Base-by-base conservation (phyloP, 1,140 invertebrate genomes). In the Drepana arcuata region DNA sequence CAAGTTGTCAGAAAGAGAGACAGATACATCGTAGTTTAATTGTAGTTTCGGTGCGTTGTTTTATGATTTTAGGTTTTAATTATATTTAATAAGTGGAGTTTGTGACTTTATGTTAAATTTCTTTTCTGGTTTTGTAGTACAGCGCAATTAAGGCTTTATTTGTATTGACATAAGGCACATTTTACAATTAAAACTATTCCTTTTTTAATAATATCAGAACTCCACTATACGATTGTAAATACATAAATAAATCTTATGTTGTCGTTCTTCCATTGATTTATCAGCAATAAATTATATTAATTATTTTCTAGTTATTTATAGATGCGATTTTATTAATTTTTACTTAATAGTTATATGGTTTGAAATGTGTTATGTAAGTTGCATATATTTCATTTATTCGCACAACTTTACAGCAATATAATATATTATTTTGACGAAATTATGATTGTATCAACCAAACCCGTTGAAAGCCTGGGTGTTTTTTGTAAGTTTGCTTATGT, bases 311-410 rank as follows among this genome's bases (percentile, higher is more conserved):
- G 40, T 46, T 54, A 33, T 31, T 49, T 48, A 41, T 45, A 40
- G 34, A 34, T 24, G 42, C 43, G 37, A 53, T 58, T 58, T 58
- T 53, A 53, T 58, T 58, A 57, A 31, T 51, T 21, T 5, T 21
- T 21, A 21, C 9, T 44, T 49, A 34, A 25, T 37, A 37, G 40
- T 44, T 40, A 33, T 46, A 35, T 41, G 14, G 32, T 49, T 46
- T 55, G 42, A 46, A 40, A 49, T 46, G 44, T 42, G n/a, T 41
- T 34, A 33, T 28, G 39, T 21, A 5, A 47, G 39, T 33, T 33
- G 38, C 44, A 14, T 39, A 31, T 18, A 49, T 44, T 31, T 37
- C 27, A 39, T 34, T 38, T 41, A 47, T 34, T 34, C 48, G 48
- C 41, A 49, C 48, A 52, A 57, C 41, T 42, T 29, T 37, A 21